Percentiles rank a stretch among this genome's conserved stretches.
phyloP scores from a whole-genome alignment of 2,888 invertebrate species.

The Xanthia togata region DNA sequence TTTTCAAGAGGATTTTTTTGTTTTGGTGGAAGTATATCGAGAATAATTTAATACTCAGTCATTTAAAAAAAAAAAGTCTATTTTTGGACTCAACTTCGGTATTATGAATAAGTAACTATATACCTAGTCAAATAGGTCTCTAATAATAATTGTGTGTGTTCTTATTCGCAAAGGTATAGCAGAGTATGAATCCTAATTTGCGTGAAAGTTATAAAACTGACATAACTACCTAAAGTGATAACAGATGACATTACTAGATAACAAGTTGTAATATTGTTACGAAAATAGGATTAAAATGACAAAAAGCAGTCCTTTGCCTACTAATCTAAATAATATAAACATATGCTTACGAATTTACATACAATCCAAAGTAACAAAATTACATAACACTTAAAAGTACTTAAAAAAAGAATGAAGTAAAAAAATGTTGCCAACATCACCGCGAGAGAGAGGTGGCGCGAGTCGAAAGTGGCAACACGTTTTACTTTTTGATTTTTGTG shows the following conservation, averaged over 20 bases:
- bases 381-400: slow-evolving; percentile 5
- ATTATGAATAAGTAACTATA: neutral
- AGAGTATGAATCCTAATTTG: slow-evolving; percentile 9
- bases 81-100: neutral
- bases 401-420: neutral
- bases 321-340: neutral
- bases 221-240: neutral
- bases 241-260: neutral
- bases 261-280: neutral
- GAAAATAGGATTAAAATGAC: neutral
- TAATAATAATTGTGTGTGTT: neutral
- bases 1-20: slow-evolving; percentile 1
- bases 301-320: neutral
- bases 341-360: neutral
- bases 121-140: neutral
- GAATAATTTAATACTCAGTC: neutral
- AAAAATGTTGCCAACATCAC: slow-evolving; percentile 74
- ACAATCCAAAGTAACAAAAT: neutral
- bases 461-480: slow-evolving; percentile 84
- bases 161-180: neutral
- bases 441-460: slow-evolving; percentile 82
- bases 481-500: slow-evolving; percentile 85
- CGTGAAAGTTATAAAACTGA: slow-evolving; percentile 30
- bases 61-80: neutral
- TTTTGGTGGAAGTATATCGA: neutral